These are phyloP conservation scores for Misgurnus anguillicaudatus DNA, from an alignment of 2,113 vertebrate species.

Conservation along the genomic window DNA sequence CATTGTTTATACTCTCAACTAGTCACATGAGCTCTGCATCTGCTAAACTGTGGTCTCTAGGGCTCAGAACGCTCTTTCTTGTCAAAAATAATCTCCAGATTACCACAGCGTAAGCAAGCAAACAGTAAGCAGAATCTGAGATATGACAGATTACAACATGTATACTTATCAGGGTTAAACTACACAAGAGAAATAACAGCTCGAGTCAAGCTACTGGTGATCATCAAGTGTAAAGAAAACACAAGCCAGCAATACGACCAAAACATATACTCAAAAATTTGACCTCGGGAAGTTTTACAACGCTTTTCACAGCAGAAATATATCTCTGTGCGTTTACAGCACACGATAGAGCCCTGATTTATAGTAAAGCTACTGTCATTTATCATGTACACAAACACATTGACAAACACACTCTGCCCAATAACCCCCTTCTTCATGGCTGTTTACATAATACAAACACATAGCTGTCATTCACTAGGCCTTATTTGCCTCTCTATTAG, in stretches of 20 bases:
- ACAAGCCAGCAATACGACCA: not conserved
- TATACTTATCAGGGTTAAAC: not conserved
- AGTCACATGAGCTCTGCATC: not conserved
- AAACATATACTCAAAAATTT: not conserved
- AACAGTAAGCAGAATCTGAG: not conserved
- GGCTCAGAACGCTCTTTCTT: not conserved
- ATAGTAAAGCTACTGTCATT: constrained; percentile 16
- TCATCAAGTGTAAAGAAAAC: not conserved
- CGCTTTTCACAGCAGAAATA: not conserved
- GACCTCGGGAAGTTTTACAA: not conserved
- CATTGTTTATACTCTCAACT: not conserved
- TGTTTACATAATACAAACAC: constrained; percentile 9
- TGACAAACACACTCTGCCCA: constrained; percentile 11
- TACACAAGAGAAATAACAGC: not conserved
- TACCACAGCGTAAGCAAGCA: not conserved
- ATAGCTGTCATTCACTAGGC: not conserved
- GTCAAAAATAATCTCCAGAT: not conserved
- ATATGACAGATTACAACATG: not conserved
- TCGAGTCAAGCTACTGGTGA: not conserved
- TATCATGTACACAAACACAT: not conserved
- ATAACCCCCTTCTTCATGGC: constrained; percentile 10
- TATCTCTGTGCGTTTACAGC: constrained; percentile 20
- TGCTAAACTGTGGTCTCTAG: not conserved
- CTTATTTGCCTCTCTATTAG: constrained; percentile 9
- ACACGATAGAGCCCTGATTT: constrained; percentile 17